Base-by-base conservation (phyloP, 2,888 invertebrate species). In the Synanthedon andrenaeformis region DNA sequence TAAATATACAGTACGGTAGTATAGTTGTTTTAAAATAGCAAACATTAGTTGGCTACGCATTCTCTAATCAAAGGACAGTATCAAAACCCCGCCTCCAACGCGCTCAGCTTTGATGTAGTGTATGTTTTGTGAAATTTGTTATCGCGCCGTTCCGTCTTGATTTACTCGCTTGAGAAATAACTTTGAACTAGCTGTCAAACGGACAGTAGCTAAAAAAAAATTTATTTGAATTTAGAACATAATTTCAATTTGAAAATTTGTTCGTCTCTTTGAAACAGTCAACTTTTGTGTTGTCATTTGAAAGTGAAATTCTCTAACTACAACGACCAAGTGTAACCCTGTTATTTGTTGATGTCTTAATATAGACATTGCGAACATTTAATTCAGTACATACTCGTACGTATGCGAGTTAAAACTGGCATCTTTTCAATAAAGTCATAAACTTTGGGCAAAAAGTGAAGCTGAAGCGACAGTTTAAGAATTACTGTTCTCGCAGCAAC, bases 21-120 rank as follows among this genome's bases (percentile, higher is more conserved):
- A 45, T 62, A 60, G 58, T 60, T 56, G 62, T 51, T 65, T 68
- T 58, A 68, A 81, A 82, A 82, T 82, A 81, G 76, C 73, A 59
- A 67, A 65, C 66, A 64, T 64, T 72, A 60, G 66, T 69, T 74
- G 23, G 23, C 66, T 68, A 70, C 67, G 70, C 67, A 58, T 63
- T 60, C 65, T 62, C 71, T 73, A 82, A 84, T 84, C 80, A 83
- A 81, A 82, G 76, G 74, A 76, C 70, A 67, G 77, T 74, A 80
- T 83, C 79, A 76, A 77, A 79, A 77, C 71, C 69, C 69, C 66
- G 65, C 63, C 67, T 72, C 66, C 66, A 62, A 67, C 62, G 61
- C 62, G 17, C 2, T 10, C 35, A 62, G 69, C 80, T 85, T 84
- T 85, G 83, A 84, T 72, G 82, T 82, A 35, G 35, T 35, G 10